Evolutionary conservation across 2,888 invertebrate species (phyloP), one percentile per base, ranked within the genome.

Genomic region (Eupelmus urozonus): DNA sequence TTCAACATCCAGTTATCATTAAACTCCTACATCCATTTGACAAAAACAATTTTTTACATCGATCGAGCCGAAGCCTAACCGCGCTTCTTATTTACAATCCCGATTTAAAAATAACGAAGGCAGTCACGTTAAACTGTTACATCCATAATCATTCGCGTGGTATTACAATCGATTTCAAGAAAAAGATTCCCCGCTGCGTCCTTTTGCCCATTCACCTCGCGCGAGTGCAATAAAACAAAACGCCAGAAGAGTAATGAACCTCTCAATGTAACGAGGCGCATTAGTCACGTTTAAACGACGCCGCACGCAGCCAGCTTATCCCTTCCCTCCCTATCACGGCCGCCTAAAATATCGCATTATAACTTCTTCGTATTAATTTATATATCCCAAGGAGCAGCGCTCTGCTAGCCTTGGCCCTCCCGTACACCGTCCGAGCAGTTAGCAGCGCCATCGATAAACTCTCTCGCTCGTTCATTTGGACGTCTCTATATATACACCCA

Each of bases 301-400:
- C 0, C 23, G 16, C 20, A 51, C n/a, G 7, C 9, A 9, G 29
- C 11, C 4, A 51, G 2, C 51, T 5, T 59, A 29, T 59, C 57
- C 4, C 29, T 29, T 23, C 29, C 7, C 29, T 18, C 51, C 20
- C 9, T 13, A 2, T 51, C 27, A 23, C 9, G 49, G 0, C n/a
- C n/a, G 25, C 25, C 3, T 16, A 51, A 71, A 71, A 62, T 62
- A 51, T 29, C 9, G 11, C 51, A 23, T 62, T 62, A 34, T 51
- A 51, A 71, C n/a, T 71, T 18, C 11, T 62, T 51, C 13, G 40
- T 34, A 71, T 40, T 29, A 59, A 70, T 71, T 71, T 62, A 23
- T 49, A 29, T 27, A 0, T 27, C 20, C 2, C 3, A n/a, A 55
- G 29, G n/a, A n/a, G n/a, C n/a, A n/a, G n/a, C n/a, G n/a, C n/a